Conservation (phyloP, 2,797 vertebrate species). For the Lophotriccus pileatus region DNA sequence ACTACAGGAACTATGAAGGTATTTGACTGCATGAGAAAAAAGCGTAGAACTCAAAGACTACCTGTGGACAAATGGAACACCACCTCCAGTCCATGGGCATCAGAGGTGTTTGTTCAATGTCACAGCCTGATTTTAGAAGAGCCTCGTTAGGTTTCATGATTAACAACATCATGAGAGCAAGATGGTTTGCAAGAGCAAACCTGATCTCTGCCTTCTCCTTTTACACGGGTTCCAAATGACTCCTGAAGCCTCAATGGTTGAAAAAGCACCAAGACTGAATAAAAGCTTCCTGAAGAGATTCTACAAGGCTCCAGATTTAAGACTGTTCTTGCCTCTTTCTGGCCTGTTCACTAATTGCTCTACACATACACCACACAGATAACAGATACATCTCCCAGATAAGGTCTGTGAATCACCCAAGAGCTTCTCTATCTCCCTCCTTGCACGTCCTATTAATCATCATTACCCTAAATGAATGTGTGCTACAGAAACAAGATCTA, state of each 20-base stretch:
- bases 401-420: not conserved
- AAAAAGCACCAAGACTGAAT: not conserved
- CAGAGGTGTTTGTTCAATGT: not conserved
- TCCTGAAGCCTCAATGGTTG: not conserved
- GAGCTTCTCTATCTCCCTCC: not conserved
- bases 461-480: accelerated
- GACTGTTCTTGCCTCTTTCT: not conserved
- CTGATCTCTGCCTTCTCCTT: not conserved
- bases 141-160: not conserved
- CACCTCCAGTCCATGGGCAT: not conserved
- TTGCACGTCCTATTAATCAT: not conserved
- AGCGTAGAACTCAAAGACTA: not conserved
- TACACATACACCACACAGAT: not conserved
- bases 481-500: not conserved
- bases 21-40: not conserved
- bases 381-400: not conserved
- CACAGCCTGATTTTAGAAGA: not conserved
- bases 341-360: not conserved
- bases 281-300: not conserved
- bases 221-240: not conserved
- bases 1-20: not conserved
- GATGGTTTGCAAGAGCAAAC: not conserved
- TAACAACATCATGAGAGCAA: not conserved
- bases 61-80: not conserved
- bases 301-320: not conserved